A percentile compares a stretch with the other conserved stretches of the same genome.
These are phyloP conservation scores for Sebastes minor DNA, from an alignment of 2,797 vertebrate species.

Conservation along the genomic window DNA sequence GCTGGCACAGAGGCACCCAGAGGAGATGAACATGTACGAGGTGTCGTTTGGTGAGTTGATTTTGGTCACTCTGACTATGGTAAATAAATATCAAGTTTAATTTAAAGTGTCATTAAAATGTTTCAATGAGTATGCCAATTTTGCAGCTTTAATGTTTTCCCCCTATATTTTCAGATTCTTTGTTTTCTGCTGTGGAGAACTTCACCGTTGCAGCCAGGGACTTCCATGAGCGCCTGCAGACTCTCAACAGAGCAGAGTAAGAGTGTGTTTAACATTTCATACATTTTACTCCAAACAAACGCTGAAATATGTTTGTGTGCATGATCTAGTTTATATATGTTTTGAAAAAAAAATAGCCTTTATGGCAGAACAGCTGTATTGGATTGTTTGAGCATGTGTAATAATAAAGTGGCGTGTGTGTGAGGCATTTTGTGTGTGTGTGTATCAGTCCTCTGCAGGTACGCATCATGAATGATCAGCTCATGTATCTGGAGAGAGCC, in stretches of 20 bases:
- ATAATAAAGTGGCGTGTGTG: neutral
- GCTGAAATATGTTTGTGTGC: neutral
- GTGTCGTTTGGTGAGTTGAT: conserved; percentile 89
- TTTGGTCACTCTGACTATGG: neutral
- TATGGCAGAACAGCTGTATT: neutral
- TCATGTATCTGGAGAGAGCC: conserved; percentile 94
- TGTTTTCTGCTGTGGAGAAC: conserved; percentile 90
- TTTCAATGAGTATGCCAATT: neutral
- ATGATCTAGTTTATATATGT: neutral
- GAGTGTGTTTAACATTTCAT: conserved; percentile 22
- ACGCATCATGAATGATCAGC: conserved; percentile 91
- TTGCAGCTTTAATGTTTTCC: no score
- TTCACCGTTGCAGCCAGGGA: conserved; percentile 84
- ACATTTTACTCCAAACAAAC: neutral
- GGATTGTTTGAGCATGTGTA: neutral
- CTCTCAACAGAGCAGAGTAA: conserved; percentile 86
- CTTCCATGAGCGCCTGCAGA: conserved; percentile 84
- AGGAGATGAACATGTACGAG: conserved; percentile 74
- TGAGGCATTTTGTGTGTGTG: neutral
- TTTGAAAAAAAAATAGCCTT: neutral
- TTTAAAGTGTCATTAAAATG: neutral
- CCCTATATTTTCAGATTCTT: conserved; percentile 78
- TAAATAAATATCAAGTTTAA: neutral
- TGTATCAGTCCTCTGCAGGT: conserved; percentile 84
- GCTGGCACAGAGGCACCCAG: conserved; percentile 80